phyloP scores from a whole-genome alignment of 1,140 invertebrate genomes.

The Cydia splendana region DNA sequence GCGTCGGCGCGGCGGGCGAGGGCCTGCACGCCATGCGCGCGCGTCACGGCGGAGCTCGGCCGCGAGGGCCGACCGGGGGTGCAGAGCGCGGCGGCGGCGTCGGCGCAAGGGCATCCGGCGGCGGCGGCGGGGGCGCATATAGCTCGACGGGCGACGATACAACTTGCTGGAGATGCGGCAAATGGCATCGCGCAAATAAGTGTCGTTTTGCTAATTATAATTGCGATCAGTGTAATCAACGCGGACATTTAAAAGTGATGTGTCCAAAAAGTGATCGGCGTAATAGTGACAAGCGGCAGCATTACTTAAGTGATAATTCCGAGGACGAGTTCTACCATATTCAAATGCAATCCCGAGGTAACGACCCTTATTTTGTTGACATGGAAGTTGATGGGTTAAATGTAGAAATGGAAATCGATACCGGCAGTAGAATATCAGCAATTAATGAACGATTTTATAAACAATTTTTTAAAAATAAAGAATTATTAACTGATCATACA shows the following conservation, averaged over 20 bases:
- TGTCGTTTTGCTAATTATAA: neutral
- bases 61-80: too few species aligned
- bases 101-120: too few species aligned
- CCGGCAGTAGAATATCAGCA: constrained; percentile 13
- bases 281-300: neutral
- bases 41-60: too few species aligned
- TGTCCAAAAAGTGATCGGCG: neutral
- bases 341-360: neutral
- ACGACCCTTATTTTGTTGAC: constrained; percentile 15
- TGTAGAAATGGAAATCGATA: constrained; percentile 7
- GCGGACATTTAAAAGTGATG: constrained; percentile 25
- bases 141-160: neutral
- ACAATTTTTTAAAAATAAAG: neutral
- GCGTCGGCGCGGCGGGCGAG: too few species aligned
- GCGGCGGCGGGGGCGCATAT: neutral
- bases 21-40: too few species aligned
- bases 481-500: constrained; percentile 11
- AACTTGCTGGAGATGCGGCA: constrained; percentile 12
- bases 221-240: constrained; percentile 12
- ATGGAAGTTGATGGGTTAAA: neutral
- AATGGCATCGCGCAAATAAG: too few species aligned
- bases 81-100: too few species aligned
- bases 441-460: constrained; percentile 6
- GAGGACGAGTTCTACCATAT: constrained; percentile 18
- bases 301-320: constrained; percentile 2